Evolutionary conservation across 2,888 invertebrate genomes (phyloP), one percentile per base, ranked within the genome.

Genomic region (Bugula neritina): DNA sequence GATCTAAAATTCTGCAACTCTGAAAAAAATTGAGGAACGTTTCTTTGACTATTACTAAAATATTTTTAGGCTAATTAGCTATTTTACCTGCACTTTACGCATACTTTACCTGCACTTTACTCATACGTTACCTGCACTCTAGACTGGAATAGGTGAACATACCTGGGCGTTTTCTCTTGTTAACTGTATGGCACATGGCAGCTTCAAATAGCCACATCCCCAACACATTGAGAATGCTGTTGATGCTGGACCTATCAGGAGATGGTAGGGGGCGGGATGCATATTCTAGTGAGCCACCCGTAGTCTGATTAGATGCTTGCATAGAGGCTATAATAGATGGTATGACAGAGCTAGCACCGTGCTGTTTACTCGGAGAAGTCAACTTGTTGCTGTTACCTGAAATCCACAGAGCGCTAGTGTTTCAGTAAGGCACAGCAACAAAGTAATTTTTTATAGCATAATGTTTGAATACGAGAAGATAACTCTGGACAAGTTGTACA

Each of bases 131-230:
- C n/a, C n/a, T n/a, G n/a, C n/a, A n/a, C n/a, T n/a, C n/a, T n/a
- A n/a, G n/a, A n/a, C n/a, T n/a, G n/a, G n/a, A n/a, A n/a, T n/a
- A n/a, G 55, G 23, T 55, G 10, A 3, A 25, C 63, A 31, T n/a
- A 63, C 63, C 63, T 29, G 63, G 63, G 5, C 63, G 2, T 2
- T 10, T 25, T 31, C 63, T 70, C 52, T 52, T 35, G 27, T 70
- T 70, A 13, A 10, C 52, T 10, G 10, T 13, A 29, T 13, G 10
- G 58, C 94, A 91, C 77, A 95, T 90, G 1, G 95, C 92, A 2
- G 95, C 95, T 84, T 97, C 96, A 83, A 96, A 95, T 75, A 97
- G 86, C 97, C 97, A 97, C 81, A 93, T 92, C 0, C 97, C 96
- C 84, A 96, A 95, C 76, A 97, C 87, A 84, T 97, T 95, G 73